Evolutionary conservation across 2,113 vertebrate genomes (phyloP).

Genomic region (Sebastes fasciatus): DNA sequence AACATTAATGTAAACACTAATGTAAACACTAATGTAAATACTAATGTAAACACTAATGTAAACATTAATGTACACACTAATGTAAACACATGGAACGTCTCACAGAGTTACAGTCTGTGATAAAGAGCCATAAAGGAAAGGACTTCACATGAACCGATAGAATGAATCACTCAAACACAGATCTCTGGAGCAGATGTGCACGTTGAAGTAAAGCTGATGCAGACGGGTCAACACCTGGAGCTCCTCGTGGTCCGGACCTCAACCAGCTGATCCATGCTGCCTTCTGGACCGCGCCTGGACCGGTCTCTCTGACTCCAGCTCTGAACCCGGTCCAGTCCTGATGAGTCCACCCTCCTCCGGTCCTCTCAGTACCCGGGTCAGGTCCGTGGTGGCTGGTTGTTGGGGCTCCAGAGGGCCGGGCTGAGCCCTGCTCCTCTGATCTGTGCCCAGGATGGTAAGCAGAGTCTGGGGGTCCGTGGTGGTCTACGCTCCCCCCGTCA

Average conservation of each 20-base stretch:
- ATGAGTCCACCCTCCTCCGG: neutral
- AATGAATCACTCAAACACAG: slow-evolving; percentile 34
- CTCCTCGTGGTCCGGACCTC: neutral
- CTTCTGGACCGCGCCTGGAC: neutral
- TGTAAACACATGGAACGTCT: slow-evolving; percentile 31
- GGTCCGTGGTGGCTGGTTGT: slow-evolving; percentile 11
- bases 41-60: too few relatives aligned
- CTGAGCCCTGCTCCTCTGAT: neutral
- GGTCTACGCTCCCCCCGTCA: slow-evolving; percentile 77
- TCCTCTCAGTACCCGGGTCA: neutral
- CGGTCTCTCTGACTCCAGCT: neutral
- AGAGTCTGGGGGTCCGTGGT: neutral
- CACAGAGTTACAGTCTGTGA: slow-evolving; percentile 7
- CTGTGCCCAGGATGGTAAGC: neutral
- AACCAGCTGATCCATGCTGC: neutral
- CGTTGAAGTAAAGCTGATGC: slow-evolving; percentile 43
- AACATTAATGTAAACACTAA: too few relatives aligned
- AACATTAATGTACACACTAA: neutral
- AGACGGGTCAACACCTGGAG: slow-evolving; percentile 6
- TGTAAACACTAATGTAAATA: too few relatives aligned
- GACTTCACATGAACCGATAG: slow-evolving; percentile 12
- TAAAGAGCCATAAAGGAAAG: slow-evolving; percentile 40
- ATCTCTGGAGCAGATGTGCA: slow-evolving; percentile 30
- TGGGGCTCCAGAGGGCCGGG: slow-evolving; percentile 1
- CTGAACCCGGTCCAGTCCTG: neutral